Base-by-base conservation (phyloP, 1,140 invertebrate genomes). In the Lutraria rhynchaena region DNA sequence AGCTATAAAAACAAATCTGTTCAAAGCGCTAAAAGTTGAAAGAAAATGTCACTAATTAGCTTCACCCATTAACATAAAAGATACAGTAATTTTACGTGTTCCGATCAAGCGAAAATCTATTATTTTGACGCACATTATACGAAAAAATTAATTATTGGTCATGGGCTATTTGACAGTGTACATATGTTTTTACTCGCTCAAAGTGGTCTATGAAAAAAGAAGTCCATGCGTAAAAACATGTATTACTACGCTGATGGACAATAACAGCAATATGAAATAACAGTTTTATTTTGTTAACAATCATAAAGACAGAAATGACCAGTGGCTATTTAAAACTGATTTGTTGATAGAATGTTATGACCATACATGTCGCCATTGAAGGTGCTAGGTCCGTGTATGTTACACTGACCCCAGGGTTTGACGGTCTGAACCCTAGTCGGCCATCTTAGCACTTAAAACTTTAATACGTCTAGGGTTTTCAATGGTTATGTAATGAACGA, bases 301-400 rank as follows among this genome's bases (percentile, higher is more conserved):
- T 24, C 35, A 65, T 24, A 27, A 5, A 57, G 13, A 35, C n/a
- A n/a, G n/a, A 35, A 60, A 74, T 74, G 55, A 74, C 71, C 71
- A 44, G n/a, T 58, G 71, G 71, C 33, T 19, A 74, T 29, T 58
- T 60, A 29, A 57, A 19, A 41, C 22, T 46, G 53, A 57, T 65
- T 65, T 44, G 35, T 57, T 74, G 71, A 74, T 74, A 74, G 57
- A 74, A 74, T 37, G 71, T 74, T 74, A 74, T 74, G 71, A 60
- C 35, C 71, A 58, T 44, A 19, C n/a, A n/a, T 15, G 71, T 41
- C 71, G 71, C 71, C 71, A 57, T 35, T 60, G 11, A 13, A 60
- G 71, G 71, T 74, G 71, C 55, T 53, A 60, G 57, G 41, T 74
- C 55, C 61, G 55, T 46, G 53, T 58, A 37, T 74, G 53, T 58